Base-by-base conservation (phyloP, 2,113 vertebrate genomes). In the Mesocricetus auratus region DNA sequence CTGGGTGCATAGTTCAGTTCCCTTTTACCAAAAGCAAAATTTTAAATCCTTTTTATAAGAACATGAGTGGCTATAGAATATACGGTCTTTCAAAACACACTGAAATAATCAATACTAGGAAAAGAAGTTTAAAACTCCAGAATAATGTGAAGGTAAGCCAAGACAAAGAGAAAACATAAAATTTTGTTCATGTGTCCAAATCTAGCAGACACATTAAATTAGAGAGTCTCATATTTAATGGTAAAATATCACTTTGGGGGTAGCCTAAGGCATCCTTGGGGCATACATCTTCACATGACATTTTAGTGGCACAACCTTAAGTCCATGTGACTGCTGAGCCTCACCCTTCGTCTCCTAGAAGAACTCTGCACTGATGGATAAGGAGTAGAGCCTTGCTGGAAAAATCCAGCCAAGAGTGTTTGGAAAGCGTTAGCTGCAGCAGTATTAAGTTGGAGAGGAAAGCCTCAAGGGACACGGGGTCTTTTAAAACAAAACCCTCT, bases 21-120 rank as follows among this genome's bases (percentile, higher is more conserved):
- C 39, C 78, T 94, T 83, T 45, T 71, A 79, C 91, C 93, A 88
- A 96, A 96, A 93, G 86, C 13, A 33, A 31, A 22, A 62, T 82
- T 96, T 93, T 75, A 83, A 45, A 89, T 56, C 31, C n/a, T 91
- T n/a, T 91, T 79, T 13, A 9, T 47, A 81, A 81, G 33, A 87
- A 11, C 17, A 31, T 13, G 10, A 89, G 13, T 36, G n/a, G 29
- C 7, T 36, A 16, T 33, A 42, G 29, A 93, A 82, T 42, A 24
- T n/a, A 21, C 2, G 3, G 50, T 86, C 47, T 85, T 93, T 93
- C 53, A 77, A 73, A 95, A 92, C 17, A 94, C 22, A 77, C 12
- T 81, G 62, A 62, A 53, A 31, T 81, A 47, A 19, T 60, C 75
- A 53, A 56, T 56, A 56, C 11, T 56, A 56, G 53, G 31, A 39